phyloP scores from a whole-genome alignment of 2,797 vertebrate species.

The Coracias cyanogaster region DNA sequence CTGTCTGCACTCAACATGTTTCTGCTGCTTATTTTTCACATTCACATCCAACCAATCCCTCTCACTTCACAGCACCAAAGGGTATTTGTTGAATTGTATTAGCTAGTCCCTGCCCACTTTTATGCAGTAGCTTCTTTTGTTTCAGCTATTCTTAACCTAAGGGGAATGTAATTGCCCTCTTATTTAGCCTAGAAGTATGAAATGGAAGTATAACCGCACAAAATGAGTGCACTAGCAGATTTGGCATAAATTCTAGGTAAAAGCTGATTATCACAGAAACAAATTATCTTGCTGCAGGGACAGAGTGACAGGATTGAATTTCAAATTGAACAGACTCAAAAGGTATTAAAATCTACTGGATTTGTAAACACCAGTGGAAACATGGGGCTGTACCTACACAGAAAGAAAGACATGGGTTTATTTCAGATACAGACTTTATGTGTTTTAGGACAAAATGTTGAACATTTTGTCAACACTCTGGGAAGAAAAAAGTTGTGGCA shows the following conservation, averaged over 20 bases:
- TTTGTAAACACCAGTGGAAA: background rate
- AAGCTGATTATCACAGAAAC: background rate
- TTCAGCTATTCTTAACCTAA: background rate
- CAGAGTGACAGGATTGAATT: background rate
- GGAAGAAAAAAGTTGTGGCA: background rate
- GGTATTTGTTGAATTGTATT: background rate
- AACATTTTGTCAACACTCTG: background rate
- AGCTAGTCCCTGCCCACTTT: background rate
- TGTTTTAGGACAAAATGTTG: background rate
- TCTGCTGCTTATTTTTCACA: background rate
- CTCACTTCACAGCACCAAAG: background rate
- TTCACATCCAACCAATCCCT: background rate
- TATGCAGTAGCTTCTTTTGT: background rate
- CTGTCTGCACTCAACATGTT: background rate
- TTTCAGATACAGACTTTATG: background rate
- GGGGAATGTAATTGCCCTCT: background rate
- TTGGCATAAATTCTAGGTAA: background rate
- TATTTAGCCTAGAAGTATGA: background rate
- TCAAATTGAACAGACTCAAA: background rate
- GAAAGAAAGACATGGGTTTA: background rate
- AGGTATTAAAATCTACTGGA: background rate
- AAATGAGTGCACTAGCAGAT: background rate
- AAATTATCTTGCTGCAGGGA: background rate
- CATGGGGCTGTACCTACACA: background rate
- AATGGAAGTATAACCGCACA: background rate